Conservation (phyloP, 2,797 vertebrate genomes). For the Poeciliopsis turneri region DNA sequence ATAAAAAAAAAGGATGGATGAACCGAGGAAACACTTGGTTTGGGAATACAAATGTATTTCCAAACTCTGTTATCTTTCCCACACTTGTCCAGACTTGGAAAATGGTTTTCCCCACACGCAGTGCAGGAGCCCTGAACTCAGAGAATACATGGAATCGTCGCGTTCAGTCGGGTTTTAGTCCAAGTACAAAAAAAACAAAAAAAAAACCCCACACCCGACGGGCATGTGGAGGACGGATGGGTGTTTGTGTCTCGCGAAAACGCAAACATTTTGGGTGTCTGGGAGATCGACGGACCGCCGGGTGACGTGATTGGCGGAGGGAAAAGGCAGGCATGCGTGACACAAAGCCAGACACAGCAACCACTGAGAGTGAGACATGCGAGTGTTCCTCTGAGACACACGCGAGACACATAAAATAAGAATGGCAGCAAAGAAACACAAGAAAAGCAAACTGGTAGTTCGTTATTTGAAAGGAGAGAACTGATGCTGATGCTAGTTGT, state of each 20-base stretch:
- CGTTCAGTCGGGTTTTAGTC: conserved; percentile 1
- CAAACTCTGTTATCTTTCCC: not conserved
- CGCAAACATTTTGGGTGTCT: conserved; percentile 59
- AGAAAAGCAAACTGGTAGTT: conserved; percentile 38
- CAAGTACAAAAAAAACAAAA: not conserved
- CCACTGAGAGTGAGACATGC: conserved; percentile 61
- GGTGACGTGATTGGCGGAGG: conserved; percentile 41
- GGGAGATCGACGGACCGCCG: conserved; percentile 56
- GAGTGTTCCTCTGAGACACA: conserved; percentile 48
- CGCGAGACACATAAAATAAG: conserved; percentile 47
- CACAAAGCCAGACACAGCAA: conserved; percentile 63
- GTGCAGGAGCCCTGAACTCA: not conserved
- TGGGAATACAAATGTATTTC: not conserved
- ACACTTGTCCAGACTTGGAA: not conserved
- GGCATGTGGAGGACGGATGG: conserved; percentile 4
- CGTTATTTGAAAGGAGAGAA: not conserved
- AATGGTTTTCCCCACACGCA: not conserved
- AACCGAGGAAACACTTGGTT: not conserved
- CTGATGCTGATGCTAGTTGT: not conserved
- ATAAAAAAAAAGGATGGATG: not conserved
- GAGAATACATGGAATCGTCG: not conserved
- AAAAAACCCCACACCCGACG: not conserved
- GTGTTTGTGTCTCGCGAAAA: conserved; percentile 37
- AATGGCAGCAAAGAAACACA: conserved; percentile 67
- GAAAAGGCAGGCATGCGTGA: conserved; percentile 51